Conservation (phyloP, 2,113 vertebrate genomes). For the Eretmochelys imbricata region DNA sequence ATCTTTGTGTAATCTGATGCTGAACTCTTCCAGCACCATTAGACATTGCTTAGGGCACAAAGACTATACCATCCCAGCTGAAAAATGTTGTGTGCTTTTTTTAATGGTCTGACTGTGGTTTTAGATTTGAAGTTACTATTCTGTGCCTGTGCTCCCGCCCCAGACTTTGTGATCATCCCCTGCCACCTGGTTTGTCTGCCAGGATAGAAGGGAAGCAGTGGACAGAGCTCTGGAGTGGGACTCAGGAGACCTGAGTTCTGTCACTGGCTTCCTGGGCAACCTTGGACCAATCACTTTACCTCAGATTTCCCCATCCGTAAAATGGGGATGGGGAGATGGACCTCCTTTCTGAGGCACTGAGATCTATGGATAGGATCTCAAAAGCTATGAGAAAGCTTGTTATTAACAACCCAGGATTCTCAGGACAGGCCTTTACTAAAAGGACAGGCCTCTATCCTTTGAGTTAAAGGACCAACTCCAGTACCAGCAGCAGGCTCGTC, state of each 20-base stretch:
- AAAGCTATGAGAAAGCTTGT: neutral
- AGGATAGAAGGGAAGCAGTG: neutral
- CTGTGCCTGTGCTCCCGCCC: neutral
- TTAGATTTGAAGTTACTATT: neutral
- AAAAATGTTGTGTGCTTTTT: rapidly evolving
- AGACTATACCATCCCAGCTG: neutral
- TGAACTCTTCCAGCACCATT: no score
- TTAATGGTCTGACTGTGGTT: rapidly evolving
- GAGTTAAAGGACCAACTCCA: neutral
- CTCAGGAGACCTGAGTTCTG: neutral
- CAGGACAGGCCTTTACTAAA: neutral
- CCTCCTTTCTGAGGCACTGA: neutral
- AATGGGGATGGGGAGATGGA: neutral
- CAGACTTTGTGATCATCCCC: neutral
- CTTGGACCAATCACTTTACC: neutral
- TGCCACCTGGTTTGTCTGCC: neutral
- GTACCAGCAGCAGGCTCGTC: neutral
- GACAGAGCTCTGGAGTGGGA: neutral
- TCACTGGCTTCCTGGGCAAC: neutral
- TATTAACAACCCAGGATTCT: neutral
- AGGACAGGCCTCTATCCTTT: neutral
- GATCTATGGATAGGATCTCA: no score
- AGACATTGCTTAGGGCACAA: rapidly evolving
- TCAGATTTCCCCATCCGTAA: neutral
- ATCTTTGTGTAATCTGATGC: rapidly evolving